These are phyloP conservation scores for Andrena hattorfiana DNA, from an alignment of 2,888 invertebrate species.

Conservation along the genomic window DNA sequence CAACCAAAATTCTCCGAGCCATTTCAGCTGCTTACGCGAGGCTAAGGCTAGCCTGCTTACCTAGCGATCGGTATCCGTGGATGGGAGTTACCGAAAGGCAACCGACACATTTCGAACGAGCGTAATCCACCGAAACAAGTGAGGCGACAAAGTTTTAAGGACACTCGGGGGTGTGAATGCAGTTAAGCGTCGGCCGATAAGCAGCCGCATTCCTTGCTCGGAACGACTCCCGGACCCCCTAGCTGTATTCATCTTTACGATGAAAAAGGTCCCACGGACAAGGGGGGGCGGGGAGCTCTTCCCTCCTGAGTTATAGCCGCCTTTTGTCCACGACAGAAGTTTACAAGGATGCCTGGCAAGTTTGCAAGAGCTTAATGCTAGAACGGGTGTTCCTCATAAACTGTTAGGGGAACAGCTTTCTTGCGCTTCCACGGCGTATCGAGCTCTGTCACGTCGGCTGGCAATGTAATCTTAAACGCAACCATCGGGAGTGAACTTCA, in stretches of 20 bases:
- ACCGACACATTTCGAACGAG: no score
- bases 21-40: not conserved
- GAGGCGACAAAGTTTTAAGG: not conserved
- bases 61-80: not conserved
- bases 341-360: conserved; percentile 31
- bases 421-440: conserved; percentile 19
- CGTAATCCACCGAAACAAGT: no score
- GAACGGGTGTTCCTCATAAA: conserved; percentile 32
- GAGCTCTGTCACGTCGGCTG: conserved; percentile 31
- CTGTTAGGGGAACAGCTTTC: conserved; percentile 30
- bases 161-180: not conserved
- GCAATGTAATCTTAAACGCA: conserved; percentile 13
- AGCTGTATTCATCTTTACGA: conserved; percentile 28
- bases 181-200: conserved; percentile 15
- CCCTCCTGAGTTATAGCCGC: conserved; percentile 27
- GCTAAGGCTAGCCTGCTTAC: not conserved
- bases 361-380: conserved; percentile 33
- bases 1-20: conserved; percentile 25
- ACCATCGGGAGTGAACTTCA: no score
- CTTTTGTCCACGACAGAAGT: conserved; percentile 39
- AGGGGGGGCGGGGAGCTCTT: not conserved
- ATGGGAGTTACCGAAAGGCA: no score
- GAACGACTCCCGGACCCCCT: not conserved
- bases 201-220: conserved; percentile 15
- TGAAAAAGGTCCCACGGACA: conserved; percentile 21